Conservation (phyloP, 2,888 invertebrate genomes). For the Erannis defoliaria region DNA sequence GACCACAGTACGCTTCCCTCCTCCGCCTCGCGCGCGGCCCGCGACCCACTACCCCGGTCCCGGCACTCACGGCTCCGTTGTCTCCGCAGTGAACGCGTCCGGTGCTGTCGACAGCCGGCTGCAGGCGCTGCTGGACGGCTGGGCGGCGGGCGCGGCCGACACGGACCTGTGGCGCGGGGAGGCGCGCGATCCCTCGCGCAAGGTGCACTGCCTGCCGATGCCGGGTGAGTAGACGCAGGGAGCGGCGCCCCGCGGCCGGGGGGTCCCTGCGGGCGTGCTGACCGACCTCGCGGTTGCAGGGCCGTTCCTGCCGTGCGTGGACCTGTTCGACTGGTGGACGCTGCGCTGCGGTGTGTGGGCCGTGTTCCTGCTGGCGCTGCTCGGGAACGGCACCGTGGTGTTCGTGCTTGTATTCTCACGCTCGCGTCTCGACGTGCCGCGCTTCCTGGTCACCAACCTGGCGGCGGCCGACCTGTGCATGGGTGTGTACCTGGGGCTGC, state of each 20-base stretch:
- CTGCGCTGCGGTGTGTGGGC: constrained; percentile 98
- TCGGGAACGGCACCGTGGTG: constrained; percentile 98
- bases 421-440: constrained; percentile 98
- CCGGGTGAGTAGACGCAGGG: constrained; percentile 85
- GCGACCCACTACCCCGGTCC: background rate
- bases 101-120: constrained; percentile 56
- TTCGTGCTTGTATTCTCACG: constrained; percentile 96
- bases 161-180: constrained; percentile 49
- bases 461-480: constrained; percentile 99
- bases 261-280: background rate
- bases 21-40: background rate
- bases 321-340: constrained; percentile 99
- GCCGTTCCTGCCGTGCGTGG: constrained; percentile 97
- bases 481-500: constrained; percentile 97
- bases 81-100: constrained; percentile 66
- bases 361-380: constrained; percentile 97
- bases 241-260: background rate
- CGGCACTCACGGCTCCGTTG: background rate
- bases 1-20: constrained; percentile 90
- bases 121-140: constrained; percentile 53
- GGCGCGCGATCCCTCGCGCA: constrained; percentile 62
- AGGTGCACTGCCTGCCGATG: constrained; percentile 92
- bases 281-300: constrained; percentile 81
- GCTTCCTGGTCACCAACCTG: constrained; percentile 98
- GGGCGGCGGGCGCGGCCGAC: constrained; percentile 46